Conservation (phyloP, 2,113 vertebrate species). For the Symphodus melops region DNA sequence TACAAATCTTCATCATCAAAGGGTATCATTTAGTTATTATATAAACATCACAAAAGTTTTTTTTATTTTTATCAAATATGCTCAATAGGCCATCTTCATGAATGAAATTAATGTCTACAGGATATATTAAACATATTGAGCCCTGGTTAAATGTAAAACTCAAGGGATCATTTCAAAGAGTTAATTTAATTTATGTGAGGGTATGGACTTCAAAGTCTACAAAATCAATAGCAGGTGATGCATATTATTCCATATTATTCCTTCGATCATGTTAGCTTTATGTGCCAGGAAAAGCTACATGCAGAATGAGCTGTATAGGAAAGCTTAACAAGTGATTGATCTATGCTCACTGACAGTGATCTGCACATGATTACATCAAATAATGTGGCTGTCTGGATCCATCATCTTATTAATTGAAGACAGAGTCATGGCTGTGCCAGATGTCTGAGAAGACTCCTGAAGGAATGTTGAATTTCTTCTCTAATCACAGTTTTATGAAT, state of each 20-base stretch:
- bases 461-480: constrained; percentile 40
- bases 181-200: constrained; percentile 51
- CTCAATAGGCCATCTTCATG: not conserved
- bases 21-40: constrained; percentile 10
- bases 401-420: constrained; percentile 48
- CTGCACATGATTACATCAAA: constrained; percentile 63
- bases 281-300: constrained; percentile 57
- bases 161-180: constrained; percentile 27
- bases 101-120: not conserved
- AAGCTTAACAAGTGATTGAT: constrained; percentile 50
- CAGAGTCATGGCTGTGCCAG: constrained; percentile 28
- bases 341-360: constrained; percentile 47
- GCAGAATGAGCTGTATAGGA: constrained; percentile 18
- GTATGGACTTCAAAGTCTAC: constrained; percentile 32
- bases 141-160: constrained; percentile 14
- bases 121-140: constrained; percentile 10
- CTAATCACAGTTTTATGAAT: constrained; percentile 31
- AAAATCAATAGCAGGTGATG: constrained; percentile 64
- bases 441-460: constrained; percentile 45
- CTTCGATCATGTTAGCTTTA: constrained; percentile 43
- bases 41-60: constrained; percentile 9
- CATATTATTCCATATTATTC: constrained; percentile 56
- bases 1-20: not conserved
- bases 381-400: constrained; percentile 50
- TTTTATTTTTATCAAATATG: constrained; percentile 1